Conservation (phyloP, 2,113 vertebrate genomes). For the Ranitomeya imitator region DNA sequence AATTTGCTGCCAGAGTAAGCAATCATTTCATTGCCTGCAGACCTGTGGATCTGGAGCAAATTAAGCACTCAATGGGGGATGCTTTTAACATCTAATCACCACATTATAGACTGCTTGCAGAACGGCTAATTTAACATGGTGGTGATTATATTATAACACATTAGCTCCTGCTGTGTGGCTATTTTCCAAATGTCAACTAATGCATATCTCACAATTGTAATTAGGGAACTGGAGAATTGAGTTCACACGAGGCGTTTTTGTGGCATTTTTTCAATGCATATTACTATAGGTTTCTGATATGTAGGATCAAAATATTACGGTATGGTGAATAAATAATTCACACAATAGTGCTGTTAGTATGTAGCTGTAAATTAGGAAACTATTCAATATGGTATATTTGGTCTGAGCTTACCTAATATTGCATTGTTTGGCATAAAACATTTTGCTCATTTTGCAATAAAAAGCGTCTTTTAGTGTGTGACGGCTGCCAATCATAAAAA, state of each 20-base stretch:
- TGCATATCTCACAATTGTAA: slow-evolving; percentile 22
- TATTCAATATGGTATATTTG: not conserved
- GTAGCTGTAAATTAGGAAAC: not conserved
- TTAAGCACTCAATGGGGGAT: slow-evolving; percentile 18
- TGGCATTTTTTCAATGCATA: not conserved
- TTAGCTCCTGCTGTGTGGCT: slow-evolving; percentile 16
- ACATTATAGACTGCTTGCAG: slow-evolving; percentile 19
- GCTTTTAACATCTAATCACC: slow-evolving; percentile 25
- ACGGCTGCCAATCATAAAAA: too few relatives aligned
- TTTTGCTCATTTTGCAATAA: too few relatives aligned
- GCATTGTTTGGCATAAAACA: not conserved
- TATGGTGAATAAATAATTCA: not conserved
- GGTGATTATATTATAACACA: slow-evolving; percentile 22
- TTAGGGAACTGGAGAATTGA: slow-evolving; percentile 24
- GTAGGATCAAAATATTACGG: not conserved
- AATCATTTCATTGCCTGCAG: slow-evolving; percentile 33
- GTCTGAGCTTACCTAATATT: not conserved
- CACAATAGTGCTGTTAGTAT: not conserved
- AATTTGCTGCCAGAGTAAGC: not conserved
- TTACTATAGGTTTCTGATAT: not conserved
- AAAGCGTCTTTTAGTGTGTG: too few relatives aligned
- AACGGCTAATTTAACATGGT: slow-evolving; percentile 19
- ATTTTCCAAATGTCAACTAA: slow-evolving; percentile 8
- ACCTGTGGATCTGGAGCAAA: slow-evolving; percentile 27
- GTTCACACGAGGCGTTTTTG: not conserved